phyloP scores from a whole-genome alignment of 2,113 vertebrate genomes.

The Orycteropus afer region DNA sequence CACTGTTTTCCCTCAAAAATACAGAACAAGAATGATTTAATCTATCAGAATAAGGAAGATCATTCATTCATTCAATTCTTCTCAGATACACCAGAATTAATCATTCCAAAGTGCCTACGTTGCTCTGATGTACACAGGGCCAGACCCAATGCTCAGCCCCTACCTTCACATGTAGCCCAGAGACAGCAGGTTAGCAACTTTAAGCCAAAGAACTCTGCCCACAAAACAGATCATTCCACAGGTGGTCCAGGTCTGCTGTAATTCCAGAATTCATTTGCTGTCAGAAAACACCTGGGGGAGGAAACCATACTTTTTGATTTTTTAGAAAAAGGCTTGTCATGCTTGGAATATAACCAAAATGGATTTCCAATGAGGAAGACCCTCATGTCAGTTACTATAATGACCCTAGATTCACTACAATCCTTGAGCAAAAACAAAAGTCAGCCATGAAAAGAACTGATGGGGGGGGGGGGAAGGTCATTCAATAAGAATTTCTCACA shows the following conservation, averaged over 20 bases:
- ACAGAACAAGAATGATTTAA: constrained; percentile 33
- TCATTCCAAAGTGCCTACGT: background rate
- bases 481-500: constrained; percentile 50
- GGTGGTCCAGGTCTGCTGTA: background rate
- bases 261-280: constrained; percentile 23
- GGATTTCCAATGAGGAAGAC: constrained; percentile 65
- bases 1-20: constrained; percentile 78
- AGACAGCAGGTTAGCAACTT: background rate
- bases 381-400: background rate
- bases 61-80: background rate
- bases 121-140: rapidly evolving
- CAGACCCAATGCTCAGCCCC: background rate
- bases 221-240: background rate
- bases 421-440: constrained; percentile 44
- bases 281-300: background rate
- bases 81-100: background rate
- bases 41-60: constrained; percentile 42
- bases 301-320: background rate
- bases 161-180: background rate
- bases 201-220: background rate
- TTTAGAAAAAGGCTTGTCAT: constrained; percentile 35
- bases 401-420: background rate
- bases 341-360: constrained; percentile 57
- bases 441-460: background rate
- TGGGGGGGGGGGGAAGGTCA: background rate